Conservation (phyloP, 1,140 invertebrate species). For the Trachymyrmex septentrionalis region DNA sequence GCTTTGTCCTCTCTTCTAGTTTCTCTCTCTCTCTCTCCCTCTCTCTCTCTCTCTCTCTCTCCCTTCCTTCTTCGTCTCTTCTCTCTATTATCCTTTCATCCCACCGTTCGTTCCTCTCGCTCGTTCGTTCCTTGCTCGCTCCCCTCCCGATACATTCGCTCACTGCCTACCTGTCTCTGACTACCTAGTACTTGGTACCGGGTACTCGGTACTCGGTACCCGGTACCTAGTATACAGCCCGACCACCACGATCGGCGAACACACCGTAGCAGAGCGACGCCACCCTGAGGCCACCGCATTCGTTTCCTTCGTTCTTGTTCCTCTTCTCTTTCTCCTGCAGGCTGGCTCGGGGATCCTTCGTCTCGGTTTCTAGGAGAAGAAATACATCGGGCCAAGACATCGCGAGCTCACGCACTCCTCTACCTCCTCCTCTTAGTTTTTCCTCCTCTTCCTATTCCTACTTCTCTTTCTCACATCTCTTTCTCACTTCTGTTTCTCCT, state of each 20-base stretch:
- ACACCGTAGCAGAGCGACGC: conserved; percentile 49
- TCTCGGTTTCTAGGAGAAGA: conserved; percentile 63
- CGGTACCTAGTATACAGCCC: conserved; percentile 56
- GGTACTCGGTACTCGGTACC: conserved; percentile 64
- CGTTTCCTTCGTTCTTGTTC: conserved; percentile 69
- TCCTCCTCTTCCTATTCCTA: neutral
- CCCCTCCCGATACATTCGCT: neutral
- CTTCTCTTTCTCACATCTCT: conserved; percentile 20
- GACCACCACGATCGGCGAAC: conserved; percentile 64
- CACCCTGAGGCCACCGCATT: conserved; percentile 76
- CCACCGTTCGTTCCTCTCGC: neutral
- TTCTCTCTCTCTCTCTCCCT: neutral
- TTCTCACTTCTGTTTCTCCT: too few species aligned
- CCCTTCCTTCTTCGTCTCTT: conserved; percentile 14
- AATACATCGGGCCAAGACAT: conserved; percentile 66
- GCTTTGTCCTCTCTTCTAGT: conserved; percentile 13
- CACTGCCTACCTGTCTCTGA: conserved; percentile 38
- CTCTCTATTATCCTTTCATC: neutral
- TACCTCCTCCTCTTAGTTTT: conserved; percentile 1
- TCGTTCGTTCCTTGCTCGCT: conserved; percentile 7
- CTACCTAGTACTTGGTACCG: conserved; percentile 65
- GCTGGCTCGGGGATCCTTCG: conserved; percentile 25
- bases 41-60: neutral
- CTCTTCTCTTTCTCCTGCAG: conserved; percentile 34
- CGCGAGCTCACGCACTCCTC: conserved; percentile 70